Evolutionary conservation across 2,113 vertebrate species (phyloP).

Genomic region (Corythaixoides concolor): DNA sequence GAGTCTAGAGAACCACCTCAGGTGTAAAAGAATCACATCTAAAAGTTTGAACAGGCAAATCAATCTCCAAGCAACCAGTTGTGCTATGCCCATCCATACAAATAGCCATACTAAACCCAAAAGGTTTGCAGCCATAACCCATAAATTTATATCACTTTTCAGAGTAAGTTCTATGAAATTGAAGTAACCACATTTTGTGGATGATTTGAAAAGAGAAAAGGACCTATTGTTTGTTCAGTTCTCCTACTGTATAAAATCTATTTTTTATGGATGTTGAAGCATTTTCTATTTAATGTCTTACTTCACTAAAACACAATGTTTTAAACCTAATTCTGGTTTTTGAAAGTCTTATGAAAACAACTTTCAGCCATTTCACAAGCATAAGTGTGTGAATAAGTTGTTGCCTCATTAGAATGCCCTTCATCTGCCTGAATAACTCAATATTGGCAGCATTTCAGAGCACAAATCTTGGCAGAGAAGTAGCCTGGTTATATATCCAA

Average conservation of each 20-base stretch:
- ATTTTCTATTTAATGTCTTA: background rate
- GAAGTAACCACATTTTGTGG: background rate
- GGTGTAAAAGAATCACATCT: background rate
- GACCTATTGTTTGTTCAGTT: background rate
- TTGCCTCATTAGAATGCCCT: background rate
- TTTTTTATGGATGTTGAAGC: background rate
- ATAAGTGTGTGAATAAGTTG: background rate
- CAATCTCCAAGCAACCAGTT: background rate
- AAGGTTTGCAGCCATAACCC: background rate
- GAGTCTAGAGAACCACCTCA: background rate
- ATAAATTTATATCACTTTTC: background rate
- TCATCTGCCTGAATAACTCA: conserved; percentile 1
- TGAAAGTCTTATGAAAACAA: background rate
- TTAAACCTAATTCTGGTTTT: background rate
- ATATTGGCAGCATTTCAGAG: conserved; percentile 7
- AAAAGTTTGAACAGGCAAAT: background rate
- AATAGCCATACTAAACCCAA: rapidly evolving
- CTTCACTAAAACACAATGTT: background rate
- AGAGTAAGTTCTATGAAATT: background rate
- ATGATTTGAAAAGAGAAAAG: background rate
- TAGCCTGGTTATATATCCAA: background rate
- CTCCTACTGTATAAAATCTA: background rate
- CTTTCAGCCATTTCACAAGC: background rate
- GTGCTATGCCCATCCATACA: background rate
- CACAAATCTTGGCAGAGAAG: conserved; percentile 2